phyloP scores from a whole-genome alignment of 2,888 invertebrate genomes.

The Coecobrya sp. region DNA sequence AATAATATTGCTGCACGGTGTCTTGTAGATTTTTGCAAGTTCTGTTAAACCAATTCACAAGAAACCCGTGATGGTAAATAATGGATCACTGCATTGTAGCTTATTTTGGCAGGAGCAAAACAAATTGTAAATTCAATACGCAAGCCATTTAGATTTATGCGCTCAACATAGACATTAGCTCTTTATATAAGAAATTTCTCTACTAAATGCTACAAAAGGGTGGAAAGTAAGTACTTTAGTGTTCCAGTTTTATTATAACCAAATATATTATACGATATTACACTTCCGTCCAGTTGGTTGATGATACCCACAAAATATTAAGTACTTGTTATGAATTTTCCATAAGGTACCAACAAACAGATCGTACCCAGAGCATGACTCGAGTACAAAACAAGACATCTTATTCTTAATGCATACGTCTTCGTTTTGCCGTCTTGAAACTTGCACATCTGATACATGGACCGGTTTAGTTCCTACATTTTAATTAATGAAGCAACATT shows the following conservation, averaged over 20 bases:
- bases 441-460: conserved; percentile 7
- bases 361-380: background rate
- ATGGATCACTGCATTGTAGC: background rate
- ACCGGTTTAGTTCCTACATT: conserved; percentile 49
- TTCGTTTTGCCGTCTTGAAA: background rate
- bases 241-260: background rate
- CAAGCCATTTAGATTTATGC: conserved; percentile 7
- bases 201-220: background rate
- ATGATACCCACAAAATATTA: background rate
- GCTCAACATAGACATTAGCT: too few species aligned
- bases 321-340: conserved; percentile 21
- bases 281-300: background rate
- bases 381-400: background rate
- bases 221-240: background rate
- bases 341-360: conserved; percentile 5
- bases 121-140: background rate
- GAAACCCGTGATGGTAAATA: background rate
- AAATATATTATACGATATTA: background rate
- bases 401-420: background rate
- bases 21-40: background rate
- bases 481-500: conserved; percentile 73
- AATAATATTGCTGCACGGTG: too few species aligned
- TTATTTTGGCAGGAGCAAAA: too few species aligned
- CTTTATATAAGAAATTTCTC: background rate
- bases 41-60: background rate